Evolutionary conservation across 2,113 vertebrate species (phyloP).

Genomic region (Thalassarche chlororhynchos): DNA sequence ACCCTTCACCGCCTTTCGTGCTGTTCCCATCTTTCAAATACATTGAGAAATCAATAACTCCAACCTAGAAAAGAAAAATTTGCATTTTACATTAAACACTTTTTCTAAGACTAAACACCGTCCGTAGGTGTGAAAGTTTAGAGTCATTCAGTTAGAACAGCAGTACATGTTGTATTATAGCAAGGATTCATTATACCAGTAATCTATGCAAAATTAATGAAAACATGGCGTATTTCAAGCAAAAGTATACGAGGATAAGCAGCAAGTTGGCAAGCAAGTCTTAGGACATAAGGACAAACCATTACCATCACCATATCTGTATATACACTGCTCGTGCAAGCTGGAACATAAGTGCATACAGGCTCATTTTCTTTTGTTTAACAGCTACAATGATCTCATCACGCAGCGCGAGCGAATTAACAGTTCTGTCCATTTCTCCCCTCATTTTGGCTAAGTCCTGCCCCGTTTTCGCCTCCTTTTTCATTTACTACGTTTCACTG

Average conservation of each 20-base stretch:
- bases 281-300: neutral
- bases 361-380: neutral
- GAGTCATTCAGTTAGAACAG: neutral
- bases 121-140: neutral
- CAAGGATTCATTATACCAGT: neutral
- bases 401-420: neutral
- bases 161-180: neutral
- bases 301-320: neutral
- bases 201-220: neutral
- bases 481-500: neutral
- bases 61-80: slow-evolving; percentile 82
- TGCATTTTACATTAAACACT: neutral
- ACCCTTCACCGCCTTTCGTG: slow-evolving; percentile 95
- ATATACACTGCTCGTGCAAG: neutral
- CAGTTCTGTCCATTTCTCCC: neutral
- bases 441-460: neutral
- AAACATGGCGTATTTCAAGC: neutral
- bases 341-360: neutral
- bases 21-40: slow-evolving; percentile 97
- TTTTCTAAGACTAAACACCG: neutral
- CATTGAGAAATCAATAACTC: slow-evolving; percentile 99
- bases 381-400: neutral
- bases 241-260: neutral
- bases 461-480: neutral
- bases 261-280: neutral